These are phyloP conservation scores for Aix galericulata DNA, from an alignment of 2,113 vertebrate genomes.

Conservation along the genomic window DNA sequence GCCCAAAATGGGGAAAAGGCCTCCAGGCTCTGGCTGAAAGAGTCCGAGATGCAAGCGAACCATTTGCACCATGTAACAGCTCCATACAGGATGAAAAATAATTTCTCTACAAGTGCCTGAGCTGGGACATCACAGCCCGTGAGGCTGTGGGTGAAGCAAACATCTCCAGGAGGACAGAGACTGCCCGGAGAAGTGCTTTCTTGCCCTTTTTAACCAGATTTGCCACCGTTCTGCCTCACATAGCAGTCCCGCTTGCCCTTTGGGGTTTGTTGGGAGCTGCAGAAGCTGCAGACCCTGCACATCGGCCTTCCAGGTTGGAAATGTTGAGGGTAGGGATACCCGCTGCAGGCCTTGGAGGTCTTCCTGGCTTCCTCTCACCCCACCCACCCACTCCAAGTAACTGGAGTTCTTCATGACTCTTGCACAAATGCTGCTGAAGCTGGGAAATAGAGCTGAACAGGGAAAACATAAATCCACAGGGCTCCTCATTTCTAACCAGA, in stretches of 20 bases:
- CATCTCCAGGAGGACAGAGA: slow-evolving; percentile 1
- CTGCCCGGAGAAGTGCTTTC: not conserved
- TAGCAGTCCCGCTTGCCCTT: too few relatives aligned
- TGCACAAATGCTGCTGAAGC: not conserved
- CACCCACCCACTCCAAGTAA: not conserved
- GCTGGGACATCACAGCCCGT: not conserved
- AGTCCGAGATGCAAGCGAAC: not conserved
- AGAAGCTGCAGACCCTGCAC: too few relatives aligned
- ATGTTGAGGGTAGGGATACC: not conserved
- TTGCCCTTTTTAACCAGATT: too few relatives aligned
- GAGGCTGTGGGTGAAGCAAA: not conserved
- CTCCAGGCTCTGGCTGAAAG: not conserved
- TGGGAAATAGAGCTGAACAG: not conserved
- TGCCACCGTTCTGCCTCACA: too few relatives aligned
- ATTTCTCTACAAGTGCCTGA: not conserved
- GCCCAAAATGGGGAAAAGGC: not conserved
- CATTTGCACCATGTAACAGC: not conserved
- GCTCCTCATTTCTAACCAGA: not conserved
- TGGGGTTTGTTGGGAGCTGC: too few relatives aligned
- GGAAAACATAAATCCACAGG: not conserved
- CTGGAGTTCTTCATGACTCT: not conserved
- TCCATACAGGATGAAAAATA: not conserved
- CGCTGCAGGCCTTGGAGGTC: accelerated
- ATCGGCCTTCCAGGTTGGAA: not conserved
- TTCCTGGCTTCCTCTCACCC: not conserved